A percentile compares a stretch with the other conserved stretches of the same genome.
phyloP scores from a whole-genome alignment of 2,888 invertebrate genomes.

The Empis stercorea region DNA sequence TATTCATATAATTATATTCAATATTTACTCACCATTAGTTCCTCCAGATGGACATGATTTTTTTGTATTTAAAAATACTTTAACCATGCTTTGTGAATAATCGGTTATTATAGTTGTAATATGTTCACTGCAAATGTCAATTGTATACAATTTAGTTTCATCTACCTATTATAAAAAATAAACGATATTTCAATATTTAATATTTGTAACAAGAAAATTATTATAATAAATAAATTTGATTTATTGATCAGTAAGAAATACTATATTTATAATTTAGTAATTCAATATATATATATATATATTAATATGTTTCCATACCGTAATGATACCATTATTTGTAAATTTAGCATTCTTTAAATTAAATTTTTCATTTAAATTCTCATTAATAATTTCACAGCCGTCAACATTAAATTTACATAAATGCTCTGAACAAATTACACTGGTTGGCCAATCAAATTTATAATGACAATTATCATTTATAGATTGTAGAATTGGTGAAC shows the following conservation, averaged over 20 bases:
- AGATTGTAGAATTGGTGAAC: conserved; percentile 28
- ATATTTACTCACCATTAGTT: background rate
- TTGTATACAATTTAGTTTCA: conserved; percentile 16
- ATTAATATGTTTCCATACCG: no score
- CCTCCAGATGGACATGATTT: conserved; percentile 18
- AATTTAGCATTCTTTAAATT: conserved; percentile 27
- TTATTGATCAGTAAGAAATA: no score
- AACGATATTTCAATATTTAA: no score
- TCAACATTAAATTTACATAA: conserved; percentile 25
- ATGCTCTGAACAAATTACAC: conserved; percentile 32
- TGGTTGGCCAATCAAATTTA: conserved; percentile 33
- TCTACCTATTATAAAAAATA: conserved; percentile 17
- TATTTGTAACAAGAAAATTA: no score
- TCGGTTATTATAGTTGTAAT: conserved; percentile 28
- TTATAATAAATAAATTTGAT: no score
- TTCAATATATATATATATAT: no score
- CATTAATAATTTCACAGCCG: conserved; percentile 31
- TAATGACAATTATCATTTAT: conserved; percentile 30
- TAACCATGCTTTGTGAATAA: conserved; percentile 31
- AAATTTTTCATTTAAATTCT: conserved; percentile 24
- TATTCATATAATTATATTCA: no score
- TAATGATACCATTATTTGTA: conserved; percentile 26
- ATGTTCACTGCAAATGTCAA: conserved; percentile 25
- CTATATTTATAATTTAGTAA: no score
- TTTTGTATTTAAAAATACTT: conserved; percentile 27